A percentile compares a stretch with the other conserved stretches of the same genome.
These are phyloP conservation scores for Numenius arquata DNA, from an alignment of 2,113 vertebrate species.

Conservation along the genomic window DNA sequence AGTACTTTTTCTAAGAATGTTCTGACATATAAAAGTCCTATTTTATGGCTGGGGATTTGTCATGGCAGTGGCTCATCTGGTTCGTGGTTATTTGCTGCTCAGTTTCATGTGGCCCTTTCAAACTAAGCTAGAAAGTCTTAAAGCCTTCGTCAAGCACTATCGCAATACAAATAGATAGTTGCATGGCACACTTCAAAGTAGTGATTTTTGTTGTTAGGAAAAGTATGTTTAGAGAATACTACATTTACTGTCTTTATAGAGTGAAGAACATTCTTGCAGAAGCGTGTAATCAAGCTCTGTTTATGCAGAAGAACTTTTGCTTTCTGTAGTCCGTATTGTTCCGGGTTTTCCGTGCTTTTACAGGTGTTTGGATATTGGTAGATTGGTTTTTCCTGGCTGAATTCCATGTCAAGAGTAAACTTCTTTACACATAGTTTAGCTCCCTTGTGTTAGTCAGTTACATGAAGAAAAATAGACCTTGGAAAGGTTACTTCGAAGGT, in stretches of 20 bases:
- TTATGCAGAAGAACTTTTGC: neutral
- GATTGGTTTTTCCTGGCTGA: slow-evolving; percentile 61
- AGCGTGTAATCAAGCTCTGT: neutral
- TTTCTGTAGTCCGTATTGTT: slow-evolving; percentile 18
- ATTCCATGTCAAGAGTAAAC: slow-evolving; percentile 47
- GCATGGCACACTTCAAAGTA: neutral
- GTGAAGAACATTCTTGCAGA: neutral
- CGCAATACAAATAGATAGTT: neutral
- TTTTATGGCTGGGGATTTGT: neutral
- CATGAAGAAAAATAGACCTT: slow-evolving; percentile 45
- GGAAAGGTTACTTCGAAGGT: slow-evolving; percentile 27
- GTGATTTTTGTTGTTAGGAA: neutral
- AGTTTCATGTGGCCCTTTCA: neutral
- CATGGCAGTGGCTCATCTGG: neutral
- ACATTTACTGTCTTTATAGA: neutral
- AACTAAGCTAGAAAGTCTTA: neutral
- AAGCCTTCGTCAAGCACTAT: neutral
- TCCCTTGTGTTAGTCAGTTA: slow-evolving; percentile 45
- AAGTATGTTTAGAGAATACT: neutral
- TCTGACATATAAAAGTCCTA: neutral
- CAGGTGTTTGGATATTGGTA: slow-evolving; percentile 45
- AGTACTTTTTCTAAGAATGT: neutral
- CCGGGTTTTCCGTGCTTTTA: slow-evolving; percentile 45
- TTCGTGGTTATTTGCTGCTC: neutral
- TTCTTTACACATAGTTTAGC: slow-evolving; percentile 37